Percentiles rank a stretch among this genome's conserved stretches.
These are phyloP conservation scores for Delphinus delphis DNA, from an alignment of 2,113 vertebrate species.

Conservation along the genomic window DNA sequence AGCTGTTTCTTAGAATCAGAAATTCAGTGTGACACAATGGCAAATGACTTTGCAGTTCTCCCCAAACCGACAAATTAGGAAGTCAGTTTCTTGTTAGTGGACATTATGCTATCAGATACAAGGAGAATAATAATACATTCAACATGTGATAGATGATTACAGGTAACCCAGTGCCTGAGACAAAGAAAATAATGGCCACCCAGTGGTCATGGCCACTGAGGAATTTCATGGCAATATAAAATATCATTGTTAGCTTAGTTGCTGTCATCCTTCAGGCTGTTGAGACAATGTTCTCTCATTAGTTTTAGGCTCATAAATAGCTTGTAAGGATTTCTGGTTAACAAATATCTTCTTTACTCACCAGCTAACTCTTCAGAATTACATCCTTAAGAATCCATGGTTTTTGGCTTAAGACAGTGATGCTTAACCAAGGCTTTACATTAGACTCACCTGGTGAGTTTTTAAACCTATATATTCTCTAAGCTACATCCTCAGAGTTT, in stretches of 20 bases:
- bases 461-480: not conserved
- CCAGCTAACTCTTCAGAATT: not conserved
- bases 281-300: not conserved
- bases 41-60: not conserved
- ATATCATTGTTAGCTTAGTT: not conserved
- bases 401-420: not conserved
- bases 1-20: not conserved
- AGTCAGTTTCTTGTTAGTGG: not conserved
- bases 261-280: not conserved
- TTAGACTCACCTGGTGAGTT: not conserved
- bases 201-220: not conserved
- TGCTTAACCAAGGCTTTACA: not conserved
- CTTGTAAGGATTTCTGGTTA: not conserved
- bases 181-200: not conserved
- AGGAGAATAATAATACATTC: not conserved
- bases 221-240: not conserved
- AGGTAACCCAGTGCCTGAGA: not conserved
- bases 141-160: not conserved
- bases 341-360: conserved; percentile 2
- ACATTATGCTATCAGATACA: not conserved
- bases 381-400: not conserved
- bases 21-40: not conserved
- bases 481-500: not conserved
- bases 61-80: not conserved
- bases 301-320: not conserved